Base-by-base conservation (phyloP, 2,888 invertebrate genomes). In the Melieria picta region DNA sequence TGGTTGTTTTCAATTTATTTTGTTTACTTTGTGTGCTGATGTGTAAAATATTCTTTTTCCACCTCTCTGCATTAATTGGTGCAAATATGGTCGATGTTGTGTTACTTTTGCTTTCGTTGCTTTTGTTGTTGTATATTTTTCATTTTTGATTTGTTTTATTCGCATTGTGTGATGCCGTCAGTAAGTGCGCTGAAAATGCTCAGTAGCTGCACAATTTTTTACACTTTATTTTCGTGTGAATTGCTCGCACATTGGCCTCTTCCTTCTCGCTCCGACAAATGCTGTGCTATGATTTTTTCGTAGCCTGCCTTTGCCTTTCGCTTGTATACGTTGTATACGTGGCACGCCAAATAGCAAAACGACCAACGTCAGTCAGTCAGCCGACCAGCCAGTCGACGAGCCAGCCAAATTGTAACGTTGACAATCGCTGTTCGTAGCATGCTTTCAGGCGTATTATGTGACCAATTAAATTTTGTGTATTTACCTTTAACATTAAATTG, bases 41-140 rank as follows among this genome's bases (percentile, higher is more conserved):
- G 52, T 52, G 52, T 52, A 2, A 16, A 57, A 57, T 57, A 57
- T 57, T 57, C 30, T 57, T 30, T 57, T 57, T 57, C 57, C 30
- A 9, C 57, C 30, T 57, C 57, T 57, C 57, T 57, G 57, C 57
- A 16, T 57, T 57, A 57, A 57, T 57, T 57, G 57, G 57, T 57
- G 57, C 30, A 57, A 57, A 52, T n/a, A 52, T 52, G 11, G 52
- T 30, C 30, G 30, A 30, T 30, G 30, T 30, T 30, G 30, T 30
- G 30, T 30, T 30, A 30, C 30, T 30, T 30, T 30, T 30, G 2
- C 30, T 30, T 30, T 30, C 30, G 30, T 30, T 30, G 30, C 2
- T 30, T 30, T 30, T 30, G 30, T 30, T 30, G 30, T 30, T 30
- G 3, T 30, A 30, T 30, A 30, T 30, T 30, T 30, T 52, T 1